A percentile compares a stretch with the other conserved stretches of the same genome.
Evolutionary conservation across 1,140 invertebrate genomes (phyloP).

Genomic region (Parapsyche elsis): DNA sequence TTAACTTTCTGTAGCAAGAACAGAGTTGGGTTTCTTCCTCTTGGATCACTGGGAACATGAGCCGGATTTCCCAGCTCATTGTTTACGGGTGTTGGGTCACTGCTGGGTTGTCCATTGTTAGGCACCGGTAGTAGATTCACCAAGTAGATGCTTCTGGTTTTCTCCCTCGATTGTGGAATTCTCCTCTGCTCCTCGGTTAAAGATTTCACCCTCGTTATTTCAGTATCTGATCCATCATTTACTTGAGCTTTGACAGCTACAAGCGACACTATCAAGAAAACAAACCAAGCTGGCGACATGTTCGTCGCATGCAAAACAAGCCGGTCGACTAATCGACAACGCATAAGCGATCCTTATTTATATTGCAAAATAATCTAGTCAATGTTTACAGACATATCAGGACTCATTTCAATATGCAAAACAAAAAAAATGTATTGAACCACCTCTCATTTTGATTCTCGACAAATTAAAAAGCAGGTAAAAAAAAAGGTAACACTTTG

Average conservation of each 20-base stretch:
- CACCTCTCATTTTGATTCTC: not conserved
- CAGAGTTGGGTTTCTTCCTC: conserved; percentile 43
- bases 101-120: not conserved
- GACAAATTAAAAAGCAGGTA: not conserved
- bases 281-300: conserved; percentile 10
- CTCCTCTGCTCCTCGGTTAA: conserved; percentile 41
- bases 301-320: conserved; percentile 14
- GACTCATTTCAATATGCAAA: not conserved
- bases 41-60: conserved; percentile 4
- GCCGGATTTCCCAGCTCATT: not conserved
- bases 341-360: conserved; percentile 15
- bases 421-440: not conserved
- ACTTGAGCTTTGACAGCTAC: not conserved
- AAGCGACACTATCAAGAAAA: conserved; percentile 4
- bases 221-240: conserved; percentile 32
- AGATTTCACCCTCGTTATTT: conserved; percentile 48
- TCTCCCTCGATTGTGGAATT: conserved; percentile 22
- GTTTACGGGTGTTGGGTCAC: conserved; percentile 4
- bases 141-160: conserved; percentile 43
- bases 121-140: conserved; percentile 45
- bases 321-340: conserved; percentile 26
- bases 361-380: conserved; percentile 26
- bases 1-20: conserved; percentile 51
- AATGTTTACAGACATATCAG: conserved; percentile 25
- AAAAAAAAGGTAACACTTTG: not conserved